These are phyloP conservation scores for Antheraea yamamai DNA, from an alignment of 2,888 invertebrate species.

Conservation along the genomic window DNA sequence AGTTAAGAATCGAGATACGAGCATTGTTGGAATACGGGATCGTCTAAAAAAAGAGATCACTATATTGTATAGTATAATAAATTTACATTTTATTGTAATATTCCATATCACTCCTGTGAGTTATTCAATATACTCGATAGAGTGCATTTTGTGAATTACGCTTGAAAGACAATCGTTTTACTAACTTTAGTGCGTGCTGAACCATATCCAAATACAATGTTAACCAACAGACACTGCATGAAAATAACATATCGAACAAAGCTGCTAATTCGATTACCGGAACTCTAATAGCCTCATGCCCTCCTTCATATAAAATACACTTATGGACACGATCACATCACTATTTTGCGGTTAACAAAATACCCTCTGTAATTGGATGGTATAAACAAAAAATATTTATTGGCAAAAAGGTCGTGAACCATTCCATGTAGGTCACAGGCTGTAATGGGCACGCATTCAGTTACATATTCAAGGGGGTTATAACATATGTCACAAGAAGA, in stretches of 20 bases:
- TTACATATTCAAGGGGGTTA: background rate
- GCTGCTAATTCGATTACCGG: background rate
- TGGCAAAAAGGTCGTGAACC: slow-evolving; percentile 47
- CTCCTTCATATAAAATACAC: background rate
- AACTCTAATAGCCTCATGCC: background rate
- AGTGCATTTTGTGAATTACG: too few species aligned
- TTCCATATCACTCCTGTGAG: too few species aligned
- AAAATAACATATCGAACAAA: background rate
- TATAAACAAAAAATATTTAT: slow-evolving; percentile 58
- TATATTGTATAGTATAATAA: background rate
- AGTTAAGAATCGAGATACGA: slow-evolving; percentile 9
- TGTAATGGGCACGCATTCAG: slow-evolving; percentile 11
- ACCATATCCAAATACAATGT: background rate
- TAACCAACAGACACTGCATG: background rate
- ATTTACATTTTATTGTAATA: background rate
- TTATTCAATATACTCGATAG: too few species aligned
- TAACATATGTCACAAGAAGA: background rate
- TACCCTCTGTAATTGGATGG: slow-evolving; percentile 35
- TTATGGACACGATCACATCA: slow-evolving; percentile 7
- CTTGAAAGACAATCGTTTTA: background rate
- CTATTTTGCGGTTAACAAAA: slow-evolving; percentile 18
- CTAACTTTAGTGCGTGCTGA: background rate
- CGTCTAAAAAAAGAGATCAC: background rate
- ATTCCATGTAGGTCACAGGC: slow-evolving; percentile 30
- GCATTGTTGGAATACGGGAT: background rate